phyloP scores from a whole-genome alignment of 2,797 vertebrate genomes.

The Pelodytes ibericus region DNA sequence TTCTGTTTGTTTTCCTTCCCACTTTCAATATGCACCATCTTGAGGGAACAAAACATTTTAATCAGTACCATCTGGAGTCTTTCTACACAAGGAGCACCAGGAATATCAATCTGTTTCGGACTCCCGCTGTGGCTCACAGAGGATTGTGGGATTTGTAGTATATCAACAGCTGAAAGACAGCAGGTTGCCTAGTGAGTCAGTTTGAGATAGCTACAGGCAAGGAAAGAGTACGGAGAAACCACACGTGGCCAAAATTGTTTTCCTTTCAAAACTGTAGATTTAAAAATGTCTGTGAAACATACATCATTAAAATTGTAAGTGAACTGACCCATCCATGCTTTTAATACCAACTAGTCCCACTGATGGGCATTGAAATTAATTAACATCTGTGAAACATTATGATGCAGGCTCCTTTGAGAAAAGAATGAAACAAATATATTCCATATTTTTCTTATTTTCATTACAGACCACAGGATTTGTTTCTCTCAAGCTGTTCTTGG shows the following conservation, averaged over 20 bases:
- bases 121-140: background rate
- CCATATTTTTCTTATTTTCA: conserved; percentile 12
- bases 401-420: background rate
- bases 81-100: too few relatives aligned
- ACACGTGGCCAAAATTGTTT: background rate
- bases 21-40: too few relatives aligned
- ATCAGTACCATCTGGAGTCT: too few relatives aligned
- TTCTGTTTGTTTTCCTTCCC: too few relatives aligned
- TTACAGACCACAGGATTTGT: conserved; percentile 11
- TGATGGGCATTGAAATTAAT: conserved; percentile 10
- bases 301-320: conserved; percentile 4
- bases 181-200: background rate
- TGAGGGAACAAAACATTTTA: too few relatives aligned
- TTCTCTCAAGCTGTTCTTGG: conserved; percentile 4
- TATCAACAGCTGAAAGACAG: conserved; percentile 4
- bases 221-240: background rate
- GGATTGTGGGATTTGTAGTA: background rate
- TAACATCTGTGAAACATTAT: conserved; percentile 5
- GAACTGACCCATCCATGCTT: background rate
- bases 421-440: conserved; percentile 10
- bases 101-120: too few relatives aligned
- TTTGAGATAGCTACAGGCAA: background rate
- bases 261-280: background rate
- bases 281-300: background rate
- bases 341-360: background rate